phyloP scores from a whole-genome alignment of 2,888 invertebrate genomes.

The Plebejus melissa region DNA sequence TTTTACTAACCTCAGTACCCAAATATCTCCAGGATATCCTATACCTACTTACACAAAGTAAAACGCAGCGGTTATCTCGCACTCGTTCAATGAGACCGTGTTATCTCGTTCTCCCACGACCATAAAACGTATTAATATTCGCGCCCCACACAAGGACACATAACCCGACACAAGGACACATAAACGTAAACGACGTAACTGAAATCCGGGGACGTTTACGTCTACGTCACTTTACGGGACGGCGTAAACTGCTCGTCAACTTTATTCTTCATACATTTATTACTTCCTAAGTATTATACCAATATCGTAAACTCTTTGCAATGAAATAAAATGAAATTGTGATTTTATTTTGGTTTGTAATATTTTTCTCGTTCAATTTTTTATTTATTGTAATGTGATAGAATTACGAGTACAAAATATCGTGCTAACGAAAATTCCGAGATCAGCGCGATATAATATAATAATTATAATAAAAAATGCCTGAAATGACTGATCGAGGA shows the following conservation, averaged over 20 bases:
- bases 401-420: no score
- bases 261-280: background rate
- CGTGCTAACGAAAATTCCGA: no score
- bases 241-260: slow-evolving; percentile 2
- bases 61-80: background rate
- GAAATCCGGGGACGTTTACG: background rate
- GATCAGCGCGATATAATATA: no score
- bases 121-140: background rate
- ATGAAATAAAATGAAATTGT: background rate
- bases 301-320: background rate
- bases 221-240: background rate
- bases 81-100: background rate
- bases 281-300: background rate
- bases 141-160: background rate
- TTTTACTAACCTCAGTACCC: no score
- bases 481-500: no score
- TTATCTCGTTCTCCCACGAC: background rate
- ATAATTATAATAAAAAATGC: no score
- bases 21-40: background rate
- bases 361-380: no score
- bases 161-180: background rate
- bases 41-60: background rate
- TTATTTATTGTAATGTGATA: no score
- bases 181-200: background rate
- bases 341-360: no score